Percentiles rank a stretch among this genome's conserved stretches.
Evolutionary conservation across 2,797 vertebrate species (phyloP).

Genomic region (Chelmon rostratus): DNA sequence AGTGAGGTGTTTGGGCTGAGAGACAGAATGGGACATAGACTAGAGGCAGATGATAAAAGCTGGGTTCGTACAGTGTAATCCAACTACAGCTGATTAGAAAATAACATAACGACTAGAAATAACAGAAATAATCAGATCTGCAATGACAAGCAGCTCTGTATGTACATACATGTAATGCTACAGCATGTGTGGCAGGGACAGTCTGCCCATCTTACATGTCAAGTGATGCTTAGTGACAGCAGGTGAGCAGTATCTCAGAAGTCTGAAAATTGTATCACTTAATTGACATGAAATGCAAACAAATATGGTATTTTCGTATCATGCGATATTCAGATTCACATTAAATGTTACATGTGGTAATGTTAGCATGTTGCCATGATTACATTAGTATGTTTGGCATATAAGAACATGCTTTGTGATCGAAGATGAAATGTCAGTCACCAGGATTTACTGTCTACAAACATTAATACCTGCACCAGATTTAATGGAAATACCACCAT

Average conservation of each 20-base stretch:
- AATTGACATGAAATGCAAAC: not conserved
- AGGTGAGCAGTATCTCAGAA: not conserved
- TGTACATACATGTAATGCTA: not conserved
- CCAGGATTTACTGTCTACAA: not conserved
- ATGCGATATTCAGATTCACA: not conserved
- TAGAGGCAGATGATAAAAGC: not conserved
- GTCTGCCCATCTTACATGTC: not conserved
- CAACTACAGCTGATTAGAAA: not conserved
- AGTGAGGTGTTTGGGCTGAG: slow-evolving; percentile 7
- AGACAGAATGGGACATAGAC: not conserved
- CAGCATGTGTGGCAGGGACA: not conserved
- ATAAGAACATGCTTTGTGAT: not conserved
- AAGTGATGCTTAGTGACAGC: not conserved
- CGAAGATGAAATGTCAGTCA: slow-evolving; percentile 4
- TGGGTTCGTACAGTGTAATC: not conserved
- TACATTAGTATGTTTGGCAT: not conserved
- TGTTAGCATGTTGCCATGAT: not conserved
- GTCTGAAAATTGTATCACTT: not conserved
- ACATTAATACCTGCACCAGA: not conserved
- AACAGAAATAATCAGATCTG: not conserved
- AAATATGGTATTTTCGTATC: not conserved
- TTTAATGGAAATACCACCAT: not conserved
- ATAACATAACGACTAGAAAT: not conserved
- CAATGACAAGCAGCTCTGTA: not conserved
- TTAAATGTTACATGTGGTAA: not conserved